These are phyloP conservation scores for Sus scrofa DNA, from an alignment of 2,113 vertebrate genomes.

Conservation along the genomic window T2T-Sscrofa CM000826.6:76481001-76481500, in stretches of 20 bases:
- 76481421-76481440: neutral
- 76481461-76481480: neutral
- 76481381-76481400: too few species aligned
- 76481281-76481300: neutral
- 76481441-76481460: neutral
- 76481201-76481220: neutral
- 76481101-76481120: neutral
- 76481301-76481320: neutral
- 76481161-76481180: neutral
- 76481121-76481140: neutral
- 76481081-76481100: neutral
- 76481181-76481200: neutral
- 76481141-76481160: neutral
- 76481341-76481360: neutral
- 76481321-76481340: neutral
- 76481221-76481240: neutral
- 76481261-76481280: neutral
- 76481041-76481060: neutral
- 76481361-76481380: neutral
- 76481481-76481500: constrained; percentile 90
- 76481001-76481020: too few species aligned
- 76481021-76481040: neutral
- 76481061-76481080: neutral
- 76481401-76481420: neutral
- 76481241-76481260: neutral